These are phyloP conservation scores for Hirtodrosophila duncani DNA, from an alignment of 2,888 invertebrate genomes.

Conservation along the genomic window DNA sequence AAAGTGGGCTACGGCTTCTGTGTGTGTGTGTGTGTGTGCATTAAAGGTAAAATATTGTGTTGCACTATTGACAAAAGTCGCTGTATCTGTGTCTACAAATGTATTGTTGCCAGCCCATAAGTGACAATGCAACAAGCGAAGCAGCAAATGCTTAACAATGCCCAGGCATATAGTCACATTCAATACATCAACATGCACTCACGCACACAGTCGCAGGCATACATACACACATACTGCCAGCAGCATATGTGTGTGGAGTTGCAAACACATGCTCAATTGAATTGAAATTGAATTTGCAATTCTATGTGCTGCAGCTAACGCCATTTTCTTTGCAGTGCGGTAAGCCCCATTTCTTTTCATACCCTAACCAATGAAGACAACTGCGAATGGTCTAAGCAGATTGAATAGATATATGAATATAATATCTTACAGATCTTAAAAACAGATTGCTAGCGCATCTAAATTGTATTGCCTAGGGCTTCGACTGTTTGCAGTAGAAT, in stretches of 20 bases:
- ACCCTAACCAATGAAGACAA: constrained; percentile 18
- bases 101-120: constrained; percentile 49
- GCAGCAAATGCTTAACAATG: constrained; percentile 53
- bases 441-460: too few species aligned
- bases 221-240: constrained; percentile 4
- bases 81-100: constrained; percentile 21
- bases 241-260: constrained; percentile 53
- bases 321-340: constrained; percentile 60
- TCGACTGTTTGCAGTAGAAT: too few species aligned
- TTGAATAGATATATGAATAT: too few species aligned
- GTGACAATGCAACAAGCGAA: constrained; percentile 62
- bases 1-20: too few species aligned
- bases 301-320: constrained; percentile 62
- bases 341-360: constrained; percentile 24
- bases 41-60: too few species aligned
- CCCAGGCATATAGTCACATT: constrained; percentile 19
- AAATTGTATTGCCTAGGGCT: too few species aligned
- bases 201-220: constrained; percentile 5
- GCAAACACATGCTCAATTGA: constrained; percentile 72
- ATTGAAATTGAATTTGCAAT: constrained; percentile 72
- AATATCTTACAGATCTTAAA: too few species aligned
- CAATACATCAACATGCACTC: constrained; percentile 15
- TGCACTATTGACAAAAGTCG: constrained; percentile 39
- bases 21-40: too few species aligned
- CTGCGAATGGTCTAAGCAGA: too few species aligned